Conservation (phyloP, 2,888 invertebrate genomes). For the Stegophylla sp. region DNA sequence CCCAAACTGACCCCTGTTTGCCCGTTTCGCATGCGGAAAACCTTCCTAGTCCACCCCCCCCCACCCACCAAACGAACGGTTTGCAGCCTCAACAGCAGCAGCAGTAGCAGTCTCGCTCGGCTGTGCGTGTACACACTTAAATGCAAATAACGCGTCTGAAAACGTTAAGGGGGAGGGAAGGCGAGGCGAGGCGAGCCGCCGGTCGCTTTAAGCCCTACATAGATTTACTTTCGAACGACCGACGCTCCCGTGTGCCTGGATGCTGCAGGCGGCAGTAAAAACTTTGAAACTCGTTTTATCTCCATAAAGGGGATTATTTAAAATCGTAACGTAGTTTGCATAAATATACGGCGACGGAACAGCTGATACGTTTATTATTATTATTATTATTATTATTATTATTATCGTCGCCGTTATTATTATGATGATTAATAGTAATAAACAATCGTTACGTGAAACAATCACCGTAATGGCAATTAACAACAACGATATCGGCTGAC, state of each 20-base stretch:
- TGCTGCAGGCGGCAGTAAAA: slow-evolving; percentile 35
- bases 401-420: background rate
- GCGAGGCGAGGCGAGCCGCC: background rate
- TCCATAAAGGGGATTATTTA: slow-evolving; percentile 28
- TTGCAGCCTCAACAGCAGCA: too few relatives aligned
- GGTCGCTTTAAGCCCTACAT: slow-evolving; percentile 36
- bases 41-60: background rate
- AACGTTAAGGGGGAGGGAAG: slow-evolving; percentile 17
- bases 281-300: slow-evolving; percentile 51
- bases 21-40: slow-evolving; percentile 40
- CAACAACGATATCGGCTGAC: background rate
- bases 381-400: background rate
- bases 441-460: background rate
- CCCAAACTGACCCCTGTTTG: slow-evolving; percentile 44
- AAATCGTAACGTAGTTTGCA: slow-evolving; percentile 31
- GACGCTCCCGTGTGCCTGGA: slow-evolving; percentile 33
- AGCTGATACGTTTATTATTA: slow-evolving; percentile 39
- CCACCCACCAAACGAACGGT: slow-evolving; percentile 11
- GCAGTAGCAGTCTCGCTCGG: slow-evolving; percentile 21
- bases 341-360: slow-evolving; percentile 29
- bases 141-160: slow-evolving; percentile 52
- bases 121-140: slow-evolving; percentile 19
- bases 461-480: background rate
- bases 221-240: slow-evolving; percentile 52
- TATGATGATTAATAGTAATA: background rate